Evolutionary conservation across 2,797 vertebrate genomes (phyloP), one percentile per base, ranked within the genome.

Genomic region (Ara ararauna): DNA sequence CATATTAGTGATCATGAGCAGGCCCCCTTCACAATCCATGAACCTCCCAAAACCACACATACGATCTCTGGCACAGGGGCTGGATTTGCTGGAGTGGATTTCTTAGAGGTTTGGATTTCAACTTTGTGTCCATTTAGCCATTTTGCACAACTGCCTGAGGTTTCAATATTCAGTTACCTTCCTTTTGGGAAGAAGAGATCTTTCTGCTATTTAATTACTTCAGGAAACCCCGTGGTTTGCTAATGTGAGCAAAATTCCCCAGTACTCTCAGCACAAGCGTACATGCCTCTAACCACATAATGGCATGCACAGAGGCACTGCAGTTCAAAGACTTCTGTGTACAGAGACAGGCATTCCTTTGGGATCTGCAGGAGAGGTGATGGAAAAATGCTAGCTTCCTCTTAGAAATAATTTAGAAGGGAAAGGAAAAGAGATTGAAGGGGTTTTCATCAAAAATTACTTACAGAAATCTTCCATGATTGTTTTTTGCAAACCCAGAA

Each of bases 171-270:
- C 73, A 56, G 51, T 94, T 95, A 90, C 83, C 80, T 96, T 93
- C 83, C 68, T 91, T 93, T 86, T 61, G 90, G 70, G 76, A 96
- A 94, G 87, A 80, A 77, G 32, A 0, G 1, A 53, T 67, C 51
- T 93, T 91, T 95, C 65, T 90, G 62, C 70, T 93, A 53, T 93
- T 90, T 91, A 94, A 93, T 95, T 88, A 93, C 62, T 86, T 90
- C 32, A 75, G 70, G 66, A 94, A 93, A 64, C 70, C 86, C 66
- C 27, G 62, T 81, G 56, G 85, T 88, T 94, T 29, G 4, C 73
- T 91, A 83, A 77, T 72, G 83, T 61, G 79, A 74, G 61, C 72
- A 83, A 79, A 87, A 80, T 95, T 87, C 68, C 85, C 40, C 48
- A 56, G 18, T 71, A 90, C 51, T 83, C 79, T 86, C 61, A 48